phyloP scores from a whole-genome alignment of 2,113 vertebrate species.

The Cepphus grylle region DNA sequence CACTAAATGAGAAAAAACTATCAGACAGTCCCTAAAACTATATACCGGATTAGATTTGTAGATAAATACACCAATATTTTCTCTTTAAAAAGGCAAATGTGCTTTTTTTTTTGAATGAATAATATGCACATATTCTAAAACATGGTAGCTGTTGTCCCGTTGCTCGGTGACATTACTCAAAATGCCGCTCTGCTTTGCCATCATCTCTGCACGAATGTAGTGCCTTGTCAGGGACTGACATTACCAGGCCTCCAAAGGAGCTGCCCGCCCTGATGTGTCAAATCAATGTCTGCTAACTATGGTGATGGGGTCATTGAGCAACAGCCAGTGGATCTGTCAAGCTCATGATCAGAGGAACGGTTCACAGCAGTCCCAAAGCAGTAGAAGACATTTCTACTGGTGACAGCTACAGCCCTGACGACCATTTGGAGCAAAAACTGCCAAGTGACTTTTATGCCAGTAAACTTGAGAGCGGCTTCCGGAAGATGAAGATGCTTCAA shows the following conservation, averaged over 20 bases:
- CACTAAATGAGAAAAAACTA: background rate
- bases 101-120: background rate
- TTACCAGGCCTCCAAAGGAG: background rate
- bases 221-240: background rate
- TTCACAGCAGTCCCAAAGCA: background rate
- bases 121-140: background rate
- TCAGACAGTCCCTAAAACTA: background rate
- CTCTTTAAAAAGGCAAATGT: background rate
- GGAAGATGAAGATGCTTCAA: background rate
- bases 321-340: background rate
- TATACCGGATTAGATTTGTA: background rate
- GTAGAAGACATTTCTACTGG: background rate
- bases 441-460: background rate
- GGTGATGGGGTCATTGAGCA: background rate
- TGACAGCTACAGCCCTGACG: background rate
- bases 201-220: background rate
- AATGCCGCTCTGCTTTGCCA: background rate
- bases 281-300: background rate
- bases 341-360: background rate
- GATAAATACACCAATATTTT: background rate
- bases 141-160: background rate
- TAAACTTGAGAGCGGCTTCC: rapidly evolving
- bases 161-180: background rate
- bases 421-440: background rate
- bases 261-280: background rate